A percentile compares a stretch with the other conserved stretches of the same genome.
Evolutionary conservation across 2,797 vertebrate species (phyloP).

Genomic region (Ctenopoma kingsleyae): DNA sequence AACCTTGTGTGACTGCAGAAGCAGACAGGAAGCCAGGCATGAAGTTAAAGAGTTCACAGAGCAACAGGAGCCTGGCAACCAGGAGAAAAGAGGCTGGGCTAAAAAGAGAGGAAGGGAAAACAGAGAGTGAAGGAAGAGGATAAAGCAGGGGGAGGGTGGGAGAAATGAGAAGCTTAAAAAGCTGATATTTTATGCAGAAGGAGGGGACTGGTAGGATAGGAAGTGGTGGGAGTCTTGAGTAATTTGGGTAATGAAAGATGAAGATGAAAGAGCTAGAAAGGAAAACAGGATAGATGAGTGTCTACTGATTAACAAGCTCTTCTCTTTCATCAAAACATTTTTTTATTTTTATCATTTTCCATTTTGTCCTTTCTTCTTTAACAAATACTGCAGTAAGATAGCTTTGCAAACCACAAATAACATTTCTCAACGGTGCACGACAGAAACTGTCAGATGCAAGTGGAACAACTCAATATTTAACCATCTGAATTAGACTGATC

Average conservation of each 20-base stretch:
- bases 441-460: conserved; percentile 5
- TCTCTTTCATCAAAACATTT: conserved; percentile 39
- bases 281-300: conserved; percentile 34
- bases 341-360: conserved; percentile 21
- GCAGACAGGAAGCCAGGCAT: conserved; percentile 78
- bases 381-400: conserved; percentile 18
- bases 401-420: conserved; percentile 13
- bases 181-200: conserved; percentile 48
- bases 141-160: conserved; percentile 43
- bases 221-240: conserved; percentile 50
- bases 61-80: conserved; percentile 79
- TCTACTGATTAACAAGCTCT: conserved; percentile 48
- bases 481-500: conserved; percentile 16
- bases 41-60: conserved; percentile 80
- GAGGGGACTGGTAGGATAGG: conserved; percentile 51
- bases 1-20: conserved; percentile 71
- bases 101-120: conserved; percentile 57
- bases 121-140: conserved; percentile 50
- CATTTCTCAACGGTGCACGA: conserved; percentile 11
- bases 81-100: conserved; percentile 65
- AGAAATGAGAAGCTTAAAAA: conserved; percentile 50
- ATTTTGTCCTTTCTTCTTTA: conserved; percentile 8
- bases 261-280: conserved; percentile 39
- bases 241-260: conserved; percentile 59
- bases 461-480: conserved; percentile 12